Base-by-base conservation (phyloP, 2,113 vertebrate species). In the Regulus satrapa region DNA sequence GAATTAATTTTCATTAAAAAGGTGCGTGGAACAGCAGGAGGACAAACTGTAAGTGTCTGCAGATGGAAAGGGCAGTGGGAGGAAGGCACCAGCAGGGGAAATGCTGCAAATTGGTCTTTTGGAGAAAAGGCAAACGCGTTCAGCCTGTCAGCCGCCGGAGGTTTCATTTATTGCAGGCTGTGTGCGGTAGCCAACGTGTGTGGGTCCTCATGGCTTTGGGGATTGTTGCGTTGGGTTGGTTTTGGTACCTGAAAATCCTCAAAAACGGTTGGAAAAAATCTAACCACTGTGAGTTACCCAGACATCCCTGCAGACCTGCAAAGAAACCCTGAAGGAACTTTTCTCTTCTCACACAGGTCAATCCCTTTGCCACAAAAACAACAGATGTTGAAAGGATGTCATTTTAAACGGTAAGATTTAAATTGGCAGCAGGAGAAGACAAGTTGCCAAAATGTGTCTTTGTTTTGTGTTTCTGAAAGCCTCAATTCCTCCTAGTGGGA, bases 1-100 rank as follows among this genome's bases (percentile, higher is more conserved):
- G 61, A 95, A 89, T 92, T 87, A 95, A 91, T 94, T 94, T 85
- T 95, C 89, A 91, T 91, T 92, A 73, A 78, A 89, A 87, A 86
- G 61, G 20, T 76, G 36, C 2, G 5, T 51, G 63, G 45, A 92
- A 24, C 89, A 84, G 80, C 80, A 48, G 76, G 72, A 92, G 59
- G 69, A 67, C 28, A 72, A 89, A 67, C 40, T 40, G 67, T 63
- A 92, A 63, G 7, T 63, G 71, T 74, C 78, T 89, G 95, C 91
- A 89, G 68, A 56, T 71, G 73, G 72, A 92, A 61, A 67, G 74
- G 74, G 58, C 49, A 85, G 51, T 23, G n/a, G 36, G 59, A 74
- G 69, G 72, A 94, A 89, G 28, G 77, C 17, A 21, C 24, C 84
- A 84, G 56, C 66, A 43, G 54, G 29, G 62, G 72, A 32, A 56